Evolutionary conservation across 1,140 invertebrate genomes (phyloP).

Genomic region (Zeugodacus cucurbitae): DNA sequence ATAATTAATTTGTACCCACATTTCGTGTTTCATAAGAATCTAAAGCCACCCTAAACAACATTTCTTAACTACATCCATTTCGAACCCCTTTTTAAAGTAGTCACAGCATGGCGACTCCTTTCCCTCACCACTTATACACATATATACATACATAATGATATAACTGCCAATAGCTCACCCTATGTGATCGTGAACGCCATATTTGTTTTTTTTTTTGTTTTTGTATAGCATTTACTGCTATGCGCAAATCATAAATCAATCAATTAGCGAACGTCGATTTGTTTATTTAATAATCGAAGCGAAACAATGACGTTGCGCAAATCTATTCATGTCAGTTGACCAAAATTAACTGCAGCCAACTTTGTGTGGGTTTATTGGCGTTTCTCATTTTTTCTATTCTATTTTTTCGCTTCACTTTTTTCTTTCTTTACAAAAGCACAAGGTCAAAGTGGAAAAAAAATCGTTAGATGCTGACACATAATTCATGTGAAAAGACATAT

Average conservation of each 20-base stretch:
- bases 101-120: no score
- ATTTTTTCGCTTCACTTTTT: neutral
- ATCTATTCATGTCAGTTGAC: neutral
- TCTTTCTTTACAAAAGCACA: neutral
- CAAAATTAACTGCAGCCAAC: neutral
- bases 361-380: neutral
- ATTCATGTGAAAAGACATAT: no score
- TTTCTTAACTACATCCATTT: no score
- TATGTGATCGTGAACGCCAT: neutral
- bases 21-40: no score
- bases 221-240: neutral
- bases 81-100: no score
- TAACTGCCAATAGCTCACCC: no score
- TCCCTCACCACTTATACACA: no score
- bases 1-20: no score
- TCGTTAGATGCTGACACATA: neutral
- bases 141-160: no score
- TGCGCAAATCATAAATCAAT: conserved; percentile 31
- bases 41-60: no score
- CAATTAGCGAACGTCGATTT: neutral
- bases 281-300: neutral
- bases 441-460: neutral
- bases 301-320: conserved; percentile 2
- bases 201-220: neutral
- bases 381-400: neutral